Base-by-base conservation (phyloP, 2,797 vertebrate species). In the Sebastes umbrosus region DNA sequence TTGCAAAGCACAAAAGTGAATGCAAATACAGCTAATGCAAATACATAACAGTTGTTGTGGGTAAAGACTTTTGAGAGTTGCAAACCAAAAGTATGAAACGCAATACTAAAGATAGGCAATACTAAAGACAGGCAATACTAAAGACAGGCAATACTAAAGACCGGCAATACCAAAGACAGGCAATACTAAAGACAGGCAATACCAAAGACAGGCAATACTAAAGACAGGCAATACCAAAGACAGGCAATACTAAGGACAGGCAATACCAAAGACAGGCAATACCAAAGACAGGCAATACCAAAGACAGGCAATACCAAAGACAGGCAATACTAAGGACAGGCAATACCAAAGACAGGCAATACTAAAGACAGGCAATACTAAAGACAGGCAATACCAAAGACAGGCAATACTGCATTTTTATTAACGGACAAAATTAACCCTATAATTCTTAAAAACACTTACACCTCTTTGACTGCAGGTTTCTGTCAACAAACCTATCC, bases 241-340 rank as follows among this genome's bases (percentile, higher is more conserved):
- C 1, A 2, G 34, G 0, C 34, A 12, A 1, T 36, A 36, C 34
- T 0, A 1, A 36, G 36, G 34, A 36, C 10, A 1, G 32, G 0
- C 32, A 34, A 2, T 34, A 34, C 10, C 1, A 0, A 34, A 34
- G 10, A 34, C 10, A 0, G 32, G 3, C 32, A 34, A 4, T 34
- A 34, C 10, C 2, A 2, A 34, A 36, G 10, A 36, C 32, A 10
- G 32, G 0, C 32, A 10, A 12, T 36, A 36, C 36, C 0, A 4
- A 34, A 34, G 32, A 34, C 32, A 0, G 32, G 1, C 32, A 34
- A 11, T 34, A 34, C 10, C 0, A 1, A 34, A 34, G 32, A 34
- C 10, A 2, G 32, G 0, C 10, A 34, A 4, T 34, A 32, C 9
- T 0, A 1, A 34, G 34, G 32, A 34, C 9, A 4, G 32, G 0